Conservation (phyloP, 1,140 invertebrate species). For the Harlomillsia oculata region DNA sequence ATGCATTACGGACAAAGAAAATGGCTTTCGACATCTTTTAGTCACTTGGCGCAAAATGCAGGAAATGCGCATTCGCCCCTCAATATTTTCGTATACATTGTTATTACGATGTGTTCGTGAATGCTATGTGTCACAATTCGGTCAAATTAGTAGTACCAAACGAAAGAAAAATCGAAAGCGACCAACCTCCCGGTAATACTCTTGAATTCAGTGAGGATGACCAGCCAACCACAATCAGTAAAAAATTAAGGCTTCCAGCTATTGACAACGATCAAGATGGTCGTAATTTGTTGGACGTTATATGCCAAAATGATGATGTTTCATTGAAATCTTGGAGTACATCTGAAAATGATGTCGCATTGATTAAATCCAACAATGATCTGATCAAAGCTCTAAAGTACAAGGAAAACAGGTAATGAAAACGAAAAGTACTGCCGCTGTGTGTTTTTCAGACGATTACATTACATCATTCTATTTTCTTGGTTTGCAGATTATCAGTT, state of each 20-base stretch:
- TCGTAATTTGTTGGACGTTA: too few species aligned
- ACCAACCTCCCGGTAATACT: too few species aligned
- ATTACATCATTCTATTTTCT: background rate
- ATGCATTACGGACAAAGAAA: constrained; percentile 63
- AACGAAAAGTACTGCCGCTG: background rate
- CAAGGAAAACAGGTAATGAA: background rate
- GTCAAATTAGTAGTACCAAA: background rate
- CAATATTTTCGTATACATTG: constrained; percentile 67
- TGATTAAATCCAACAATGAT: background rate
- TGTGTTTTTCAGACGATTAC: background rate
- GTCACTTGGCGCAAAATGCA: constrained; percentile 76
- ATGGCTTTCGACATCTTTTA: constrained; percentile 68
- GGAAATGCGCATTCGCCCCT: constrained; percentile 52
- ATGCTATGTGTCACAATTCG: constrained; percentile 43
- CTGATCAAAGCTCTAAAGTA: background rate
- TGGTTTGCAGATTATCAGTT: constrained; percentile 54
- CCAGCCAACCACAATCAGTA: too few species aligned
- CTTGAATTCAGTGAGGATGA: too few species aligned
- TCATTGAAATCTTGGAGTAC: background rate
- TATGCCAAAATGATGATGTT: constrained; percentile 1
- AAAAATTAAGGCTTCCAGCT: too few species aligned
- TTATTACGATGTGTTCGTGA: constrained; percentile 65
- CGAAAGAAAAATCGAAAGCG: too few species aligned
- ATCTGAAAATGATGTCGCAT: background rate
- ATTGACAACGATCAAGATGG: too few species aligned